These are phyloP conservation scores for Smutsia temminckii DNA, from an alignment of 2,797 vertebrate species.

Conservation along the genomic window DNA sequence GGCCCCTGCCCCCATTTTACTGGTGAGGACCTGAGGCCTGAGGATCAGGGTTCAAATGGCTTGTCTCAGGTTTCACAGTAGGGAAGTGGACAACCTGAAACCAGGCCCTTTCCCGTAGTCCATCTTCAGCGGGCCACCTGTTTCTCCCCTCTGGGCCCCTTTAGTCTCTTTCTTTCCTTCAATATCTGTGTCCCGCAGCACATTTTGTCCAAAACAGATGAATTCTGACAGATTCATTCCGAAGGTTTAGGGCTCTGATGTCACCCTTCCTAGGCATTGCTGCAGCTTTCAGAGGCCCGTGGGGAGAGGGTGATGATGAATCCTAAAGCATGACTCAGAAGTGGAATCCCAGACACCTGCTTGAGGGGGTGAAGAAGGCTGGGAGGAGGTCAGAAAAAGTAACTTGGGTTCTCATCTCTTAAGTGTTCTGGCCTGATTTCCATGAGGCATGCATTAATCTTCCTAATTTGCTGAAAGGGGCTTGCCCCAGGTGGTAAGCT, in stretches of 20 bases:
- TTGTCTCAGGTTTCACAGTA: not conserved
- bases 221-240: not conserved
- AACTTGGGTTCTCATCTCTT: not conserved
- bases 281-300: not conserved
- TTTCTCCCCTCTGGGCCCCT: not conserved
- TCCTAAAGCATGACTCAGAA: not conserved
- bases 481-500: conserved; percentile 18
- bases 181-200: not conserved
- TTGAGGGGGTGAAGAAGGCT: not conserved
- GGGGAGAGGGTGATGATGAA: not conserved
- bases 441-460: conserved; percentile 20
- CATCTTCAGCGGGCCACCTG: not conserved
- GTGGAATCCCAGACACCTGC: not conserved
- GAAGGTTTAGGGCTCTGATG: not conserved
- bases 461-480: conserved; percentile 36
- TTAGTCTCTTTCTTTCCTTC: not conserved
- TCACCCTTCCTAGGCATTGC: not conserved
- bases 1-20: not conserved
- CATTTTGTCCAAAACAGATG: not conserved
- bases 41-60: not conserved
- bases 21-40: not conserved
- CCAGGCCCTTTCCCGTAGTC: not conserved
- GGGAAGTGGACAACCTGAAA: not conserved
- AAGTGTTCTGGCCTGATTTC: not conserved
- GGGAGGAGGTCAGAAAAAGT: not conserved